phyloP scores from a whole-genome alignment of 2,797 vertebrate genomes.

The Gallirallus australis region DNA sequence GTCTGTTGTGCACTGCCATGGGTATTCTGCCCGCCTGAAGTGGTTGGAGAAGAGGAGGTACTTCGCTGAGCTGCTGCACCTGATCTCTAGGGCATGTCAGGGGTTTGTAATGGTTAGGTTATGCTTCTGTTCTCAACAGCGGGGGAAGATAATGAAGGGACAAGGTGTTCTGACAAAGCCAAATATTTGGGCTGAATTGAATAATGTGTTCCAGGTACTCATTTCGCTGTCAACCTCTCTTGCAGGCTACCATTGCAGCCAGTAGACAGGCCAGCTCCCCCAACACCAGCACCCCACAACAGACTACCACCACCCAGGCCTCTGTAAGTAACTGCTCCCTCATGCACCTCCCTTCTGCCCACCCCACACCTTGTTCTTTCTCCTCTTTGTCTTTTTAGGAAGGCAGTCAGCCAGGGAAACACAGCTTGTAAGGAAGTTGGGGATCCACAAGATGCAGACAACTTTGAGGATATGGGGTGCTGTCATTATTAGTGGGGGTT shows the following conservation, averaged over 20 bases:
- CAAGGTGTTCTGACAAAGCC: neutral
- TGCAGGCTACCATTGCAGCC: constrained; percentile 94
- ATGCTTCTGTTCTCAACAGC: neutral
- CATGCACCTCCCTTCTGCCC: neutral
- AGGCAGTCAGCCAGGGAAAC: neutral
- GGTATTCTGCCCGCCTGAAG: neutral
- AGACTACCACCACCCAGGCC: constrained; percentile 88
- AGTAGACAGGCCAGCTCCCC: constrained; percentile 93
- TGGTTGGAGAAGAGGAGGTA: neutral
- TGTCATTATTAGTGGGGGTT: neutral
- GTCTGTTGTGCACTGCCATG: neutral
- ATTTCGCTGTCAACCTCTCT: constrained; percentile 16
- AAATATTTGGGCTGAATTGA: neutral
- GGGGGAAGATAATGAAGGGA: neutral
- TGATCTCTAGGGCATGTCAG: neutral
- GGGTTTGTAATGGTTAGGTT: neutral
- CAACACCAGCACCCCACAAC: constrained; percentile 89
- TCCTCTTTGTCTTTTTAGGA: neutral
- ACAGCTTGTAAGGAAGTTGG: neutral
- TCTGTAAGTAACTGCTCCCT: constrained; percentile 78
- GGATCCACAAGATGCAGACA: neutral
- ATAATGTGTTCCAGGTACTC: neutral
- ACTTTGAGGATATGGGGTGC: neutral
- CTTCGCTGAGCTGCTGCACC: neutral
- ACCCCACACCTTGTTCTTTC: neutral